phyloP scores from a whole-genome alignment of 2,113 vertebrate genomes.

The Melanerpes aurifrons region DNA sequence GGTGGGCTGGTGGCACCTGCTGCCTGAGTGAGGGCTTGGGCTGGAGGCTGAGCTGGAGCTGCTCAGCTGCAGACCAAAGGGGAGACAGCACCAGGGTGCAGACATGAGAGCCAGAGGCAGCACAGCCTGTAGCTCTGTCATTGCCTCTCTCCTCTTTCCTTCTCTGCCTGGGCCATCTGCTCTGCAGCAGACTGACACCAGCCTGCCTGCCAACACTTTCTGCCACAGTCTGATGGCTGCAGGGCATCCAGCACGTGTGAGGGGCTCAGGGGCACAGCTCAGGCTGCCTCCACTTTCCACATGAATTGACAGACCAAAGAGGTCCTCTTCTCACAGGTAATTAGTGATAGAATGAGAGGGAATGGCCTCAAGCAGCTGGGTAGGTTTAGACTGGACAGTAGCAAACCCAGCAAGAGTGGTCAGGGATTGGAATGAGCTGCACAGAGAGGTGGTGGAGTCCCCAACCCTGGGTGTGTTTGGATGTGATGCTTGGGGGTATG shows the following conservation, averaged over 20 bases:
- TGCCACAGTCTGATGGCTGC: not conserved
- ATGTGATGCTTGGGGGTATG: no score
- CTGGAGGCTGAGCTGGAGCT: not conserved
- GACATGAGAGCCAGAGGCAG: not conserved
- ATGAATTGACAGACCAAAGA: not conserved
- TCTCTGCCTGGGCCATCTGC: not conserved
- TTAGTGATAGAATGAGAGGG: no score
- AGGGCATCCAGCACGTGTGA: not conserved
- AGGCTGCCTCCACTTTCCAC: not conserved
- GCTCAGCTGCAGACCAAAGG: not conserved
- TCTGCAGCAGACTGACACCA: not conserved
- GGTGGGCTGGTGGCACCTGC: not conserved
- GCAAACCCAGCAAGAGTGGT: no score
- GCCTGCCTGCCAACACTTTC: not conserved
- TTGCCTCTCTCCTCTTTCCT: not conserved
- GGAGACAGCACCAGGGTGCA: not conserved
- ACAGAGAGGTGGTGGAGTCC: no score
- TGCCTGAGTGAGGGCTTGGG: not conserved
- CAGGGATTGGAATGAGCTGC: no score
- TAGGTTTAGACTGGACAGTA: no score
- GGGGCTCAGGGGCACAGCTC: not conserved
- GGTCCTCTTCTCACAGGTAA: not conserved
- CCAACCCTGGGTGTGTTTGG: no score
- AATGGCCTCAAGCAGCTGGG: no score
- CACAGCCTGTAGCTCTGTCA: not conserved